Conservation (phyloP, 2,888 invertebrate genomes). For the Nowickia ferox region DNA sequence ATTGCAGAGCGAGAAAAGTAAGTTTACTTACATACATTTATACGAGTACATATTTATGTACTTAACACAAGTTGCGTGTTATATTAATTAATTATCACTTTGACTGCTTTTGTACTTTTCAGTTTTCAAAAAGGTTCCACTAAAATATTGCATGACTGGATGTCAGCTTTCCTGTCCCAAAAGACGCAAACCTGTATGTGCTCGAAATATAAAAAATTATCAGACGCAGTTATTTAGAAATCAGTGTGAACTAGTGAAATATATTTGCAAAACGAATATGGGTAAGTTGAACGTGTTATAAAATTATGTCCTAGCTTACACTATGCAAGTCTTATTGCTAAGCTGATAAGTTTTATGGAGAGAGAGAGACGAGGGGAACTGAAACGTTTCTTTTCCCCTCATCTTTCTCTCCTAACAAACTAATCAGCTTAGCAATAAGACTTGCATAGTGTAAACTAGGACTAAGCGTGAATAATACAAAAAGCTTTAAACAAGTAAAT, state of each 20-base stretch:
- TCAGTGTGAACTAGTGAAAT: constrained; percentile 76
- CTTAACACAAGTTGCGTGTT: no score
- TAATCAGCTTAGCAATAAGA: no score
- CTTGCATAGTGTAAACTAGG: no score
- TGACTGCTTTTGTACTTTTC: neutral
- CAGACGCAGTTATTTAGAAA: constrained; percentile 74
- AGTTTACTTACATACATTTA: neutral
- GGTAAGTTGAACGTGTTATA: constrained; percentile 61
- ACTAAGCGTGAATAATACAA: no score
- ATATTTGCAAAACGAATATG: constrained; percentile 71
- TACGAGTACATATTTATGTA: no score
- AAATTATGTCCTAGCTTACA: no score
- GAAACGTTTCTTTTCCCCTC: no score
- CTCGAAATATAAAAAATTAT: constrained; percentile 69
- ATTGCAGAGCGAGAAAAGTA: constrained; percentile 62
- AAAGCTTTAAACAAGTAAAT: no score
- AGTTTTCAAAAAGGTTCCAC: constrained; percentile 68
- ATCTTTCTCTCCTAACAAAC: no score
- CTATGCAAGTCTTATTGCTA: no score
- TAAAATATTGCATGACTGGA: constrained; percentile 71
- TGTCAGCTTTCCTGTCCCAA: constrained; percentile 75
- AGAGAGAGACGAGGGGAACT: no score
- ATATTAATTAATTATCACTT: constrained; percentile 37
- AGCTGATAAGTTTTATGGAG: no score
- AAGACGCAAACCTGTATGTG: constrained; percentile 74